Base-by-base conservation (phyloP, 23 tunicate genomes). In the Trididemnum clinides region DNA sequence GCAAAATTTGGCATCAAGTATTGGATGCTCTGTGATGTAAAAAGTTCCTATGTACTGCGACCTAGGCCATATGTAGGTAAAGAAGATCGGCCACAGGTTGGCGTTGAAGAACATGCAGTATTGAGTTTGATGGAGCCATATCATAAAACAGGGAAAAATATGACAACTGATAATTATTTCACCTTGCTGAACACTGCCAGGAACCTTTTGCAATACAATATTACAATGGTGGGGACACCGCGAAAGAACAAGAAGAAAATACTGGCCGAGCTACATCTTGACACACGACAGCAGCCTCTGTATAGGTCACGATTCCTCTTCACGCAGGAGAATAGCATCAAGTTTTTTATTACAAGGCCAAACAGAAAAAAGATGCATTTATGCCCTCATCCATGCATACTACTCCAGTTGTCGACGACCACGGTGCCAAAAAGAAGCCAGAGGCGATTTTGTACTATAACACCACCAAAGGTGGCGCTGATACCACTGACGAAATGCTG, bases 61-160 rank as follows among this genome's bases (percentile, higher is more conserved):
- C 6, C 75, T 66, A 66, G 30, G 36, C 75, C 36, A 28, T 66
- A 66, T 32, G 75, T n/a, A 31, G 75, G 75, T 31, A 66, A 66
- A 31, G n/a, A 66, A 31, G 75, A 66, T 66, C 75, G 37, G 37
- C 37, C 75, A 4, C 75, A 66, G 75, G 37, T 66, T 29, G 75
- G 75, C 37, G 75, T 31, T 66, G 75, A 10, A 10, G 75, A 66
- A 31, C 75, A 66, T 28, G 75, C n/a, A 31, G 75, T 28, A n/a
- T 29, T 66, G 75, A 29, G 75, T 66, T 31, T 66, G 75, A 66
- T 66, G 75, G 75, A 66, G 75, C 75, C 37, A 66, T 66, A 66
- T 32, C 36, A n/a, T 66, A 66, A 66, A 29, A 32, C 75, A 28
- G 75, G 37, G 75, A n/a, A 66, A 66, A 66, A 66, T 31, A 37